Base-by-base conservation (phyloP, 2,888 invertebrate genomes). In the Salpingus planirostris region DNA sequence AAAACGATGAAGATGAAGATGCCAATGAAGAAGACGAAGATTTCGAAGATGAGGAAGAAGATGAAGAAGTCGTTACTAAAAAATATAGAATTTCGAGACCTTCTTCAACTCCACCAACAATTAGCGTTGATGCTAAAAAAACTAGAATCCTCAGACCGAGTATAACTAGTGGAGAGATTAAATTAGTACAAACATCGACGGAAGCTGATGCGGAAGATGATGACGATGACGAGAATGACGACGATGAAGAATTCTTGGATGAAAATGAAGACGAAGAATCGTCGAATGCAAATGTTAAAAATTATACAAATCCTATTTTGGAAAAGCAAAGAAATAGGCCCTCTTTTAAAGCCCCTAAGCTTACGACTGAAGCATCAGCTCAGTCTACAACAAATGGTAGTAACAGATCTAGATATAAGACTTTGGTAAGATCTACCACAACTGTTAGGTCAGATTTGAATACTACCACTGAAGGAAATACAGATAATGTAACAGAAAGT, bases 181-280 rank as follows among this genome's bases (percentile, higher is more conserved):
- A 15, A 5, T n/a, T n/a, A n/a, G n/a, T n/a, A n/a, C n/a, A n/a
- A n/a, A n/a, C n/a, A n/a, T n/a, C n/a, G n/a, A n/a, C n/a, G n/a
- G n/a, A 47, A 2, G 43, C 38, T n/a, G 36, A 37, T 3, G 36
- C 46, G 11, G 37, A 43, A 14, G 34, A 28, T 3, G 31, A n/a
- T n/a, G n/a, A n/a, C n/a, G n/a, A n/a, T n/a, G n/a, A n/a, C n/a
- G n/a, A n/a, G n/a, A n/a, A 36, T 10, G 48, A 46, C n/a, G 38
- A 43, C 11, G 28, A 29, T 33, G 32, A 33, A 5, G 21, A 29
- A 21, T 24, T 27, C 24, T 3, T 10, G 8, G 40, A 36, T 6
- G 27, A 39, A 13, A 29, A 27, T 24, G 27, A 32, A 15, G 29
- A 26, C 11, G 32, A 32, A 31, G 27, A 23, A 18, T 31, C 30